Percentiles rank a stretch among this genome's conserved stretches.
Conservation (phyloP, 2,113 vertebrate species). For the Aptenodytes forsteri region DNA sequence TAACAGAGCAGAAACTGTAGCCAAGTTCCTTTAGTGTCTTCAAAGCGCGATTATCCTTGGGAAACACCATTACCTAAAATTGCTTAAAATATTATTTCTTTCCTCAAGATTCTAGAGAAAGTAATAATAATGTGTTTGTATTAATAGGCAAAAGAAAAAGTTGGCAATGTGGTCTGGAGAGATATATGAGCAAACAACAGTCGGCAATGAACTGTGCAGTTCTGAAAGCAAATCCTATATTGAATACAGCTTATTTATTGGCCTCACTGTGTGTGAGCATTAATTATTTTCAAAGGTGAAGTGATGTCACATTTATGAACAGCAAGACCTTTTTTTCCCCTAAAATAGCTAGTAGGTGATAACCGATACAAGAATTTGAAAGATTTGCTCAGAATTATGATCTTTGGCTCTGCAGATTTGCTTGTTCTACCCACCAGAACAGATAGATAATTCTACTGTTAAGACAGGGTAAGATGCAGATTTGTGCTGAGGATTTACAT, state of each 20-base stretch:
- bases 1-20: neutral
- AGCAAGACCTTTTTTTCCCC: neutral
- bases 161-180: constrained; percentile 17
- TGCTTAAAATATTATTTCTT: constrained; percentile 26
- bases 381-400: neutral
- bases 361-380: neutral
- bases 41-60: constrained; percentile 31
- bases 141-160: neutral
- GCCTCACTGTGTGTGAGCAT: neutral
- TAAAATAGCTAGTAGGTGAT: neutral
- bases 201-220: neutral
- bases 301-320: neutral
- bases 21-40: neutral
- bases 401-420: neutral
- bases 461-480: neutral
- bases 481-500: neutral
- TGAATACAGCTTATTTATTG: constrained; percentile 29
- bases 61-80: constrained; percentile 53
- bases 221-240: constrained; percentile 29
- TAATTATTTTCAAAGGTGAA: constrained; percentile 33
- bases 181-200: constrained; percentile 7
- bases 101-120: neutral
- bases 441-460: neutral
- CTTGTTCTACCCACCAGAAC: neutral
- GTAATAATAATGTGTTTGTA: neutral